Percentiles rank a stretch among this genome's conserved stretches.
Evolutionary conservation across 2,888 invertebrate species (phyloP).

Genomic region (Brachylomia viminalis): DNA sequence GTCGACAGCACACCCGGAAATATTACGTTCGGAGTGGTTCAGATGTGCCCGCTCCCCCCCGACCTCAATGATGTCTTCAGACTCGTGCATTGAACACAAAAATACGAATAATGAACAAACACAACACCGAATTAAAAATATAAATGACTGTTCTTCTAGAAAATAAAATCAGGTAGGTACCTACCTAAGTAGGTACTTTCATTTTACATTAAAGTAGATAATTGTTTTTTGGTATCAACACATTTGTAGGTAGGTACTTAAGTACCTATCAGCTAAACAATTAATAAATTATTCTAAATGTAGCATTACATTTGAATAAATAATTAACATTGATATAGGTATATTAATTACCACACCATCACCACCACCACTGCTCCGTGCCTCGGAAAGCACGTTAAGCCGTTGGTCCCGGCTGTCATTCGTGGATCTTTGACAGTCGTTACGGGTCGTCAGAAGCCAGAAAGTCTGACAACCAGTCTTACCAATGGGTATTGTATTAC

Average conservation of each 20-base stretch:
- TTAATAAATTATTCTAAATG: constrained; percentile 53
- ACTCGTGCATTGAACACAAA: constrained; percentile 50
- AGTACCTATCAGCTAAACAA: constrained; percentile 39
- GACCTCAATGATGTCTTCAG: constrained; percentile 48
- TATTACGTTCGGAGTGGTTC: constrained; percentile 66
- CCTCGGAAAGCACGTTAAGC: too few relatives aligned
- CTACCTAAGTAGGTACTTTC: background rate
- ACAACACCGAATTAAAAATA: constrained; percentile 29
- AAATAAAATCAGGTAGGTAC: constrained; percentile 3
- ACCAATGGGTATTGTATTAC: too few relatives aligned
- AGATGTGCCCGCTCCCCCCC: constrained; percentile 50
- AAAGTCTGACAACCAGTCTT: too few relatives aligned
- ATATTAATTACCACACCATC: too few relatives aligned
- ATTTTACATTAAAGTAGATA: constrained; percentile 24
- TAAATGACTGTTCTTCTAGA: constrained; percentile 18
- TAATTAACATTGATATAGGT: constrained; percentile 53
- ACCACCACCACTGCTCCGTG: too few relatives aligned
- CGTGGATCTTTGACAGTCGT: too few relatives aligned
- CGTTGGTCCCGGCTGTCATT: too few relatives aligned
- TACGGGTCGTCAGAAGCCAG: too few relatives aligned
- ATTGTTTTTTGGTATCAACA: constrained; percentile 17
- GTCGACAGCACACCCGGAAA: constrained; percentile 82
- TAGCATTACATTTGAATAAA: constrained; percentile 47
- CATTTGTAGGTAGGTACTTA: constrained; percentile 36
- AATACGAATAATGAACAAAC: constrained; percentile 45